Evolutionary conservation across 2,888 invertebrate species (phyloP).

Genomic region (Sabellastarte sp.): DNA sequence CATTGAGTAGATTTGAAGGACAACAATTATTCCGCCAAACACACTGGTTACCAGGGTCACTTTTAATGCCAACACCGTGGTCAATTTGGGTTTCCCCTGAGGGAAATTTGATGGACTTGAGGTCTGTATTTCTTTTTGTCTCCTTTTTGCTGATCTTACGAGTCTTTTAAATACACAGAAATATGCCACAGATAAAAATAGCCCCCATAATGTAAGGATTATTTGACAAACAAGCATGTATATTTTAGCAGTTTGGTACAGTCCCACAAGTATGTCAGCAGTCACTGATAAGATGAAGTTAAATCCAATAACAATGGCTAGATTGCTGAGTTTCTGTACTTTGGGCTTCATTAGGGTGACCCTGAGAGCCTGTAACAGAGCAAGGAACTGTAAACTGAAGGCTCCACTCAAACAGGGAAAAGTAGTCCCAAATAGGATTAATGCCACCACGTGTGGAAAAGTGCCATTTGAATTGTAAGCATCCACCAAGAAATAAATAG

Average conservation of each 20-base stretch:
- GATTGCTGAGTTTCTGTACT: conserved; percentile 75
- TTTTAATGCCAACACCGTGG: conserved; percentile 81
- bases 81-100: conserved; percentile 56
- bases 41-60: conserved; percentile 85
- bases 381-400: conserved; percentile 82
- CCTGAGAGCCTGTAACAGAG: conserved; percentile 77
- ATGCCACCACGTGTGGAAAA: conserved; percentile 74
- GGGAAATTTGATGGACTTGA: conserved; percentile 24
- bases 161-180: conserved; percentile 61
- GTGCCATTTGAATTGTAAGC: conserved; percentile 85
- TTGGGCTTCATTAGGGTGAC: conserved; percentile 57
- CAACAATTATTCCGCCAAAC: conserved; percentile 78
- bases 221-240: conserved; percentile 67
- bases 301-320: conserved; percentile 75
- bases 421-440: conserved; percentile 79
- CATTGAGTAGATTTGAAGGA: conserved; percentile 80
- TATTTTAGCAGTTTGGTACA: conserved; percentile 34
- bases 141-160: conserved; percentile 44
- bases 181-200: conserved; percentile 81
- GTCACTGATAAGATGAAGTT: conserved; percentile 80
- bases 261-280: conserved; percentile 69
- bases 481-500: conserved; percentile 86
- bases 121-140: conserved; percentile 32
- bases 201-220: conserved; percentile 81
- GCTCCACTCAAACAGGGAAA: conserved; percentile 86